phyloP scores from a whole-genome alignment of 2,797 vertebrate species.

The Crenuchus spilurus region DNA sequence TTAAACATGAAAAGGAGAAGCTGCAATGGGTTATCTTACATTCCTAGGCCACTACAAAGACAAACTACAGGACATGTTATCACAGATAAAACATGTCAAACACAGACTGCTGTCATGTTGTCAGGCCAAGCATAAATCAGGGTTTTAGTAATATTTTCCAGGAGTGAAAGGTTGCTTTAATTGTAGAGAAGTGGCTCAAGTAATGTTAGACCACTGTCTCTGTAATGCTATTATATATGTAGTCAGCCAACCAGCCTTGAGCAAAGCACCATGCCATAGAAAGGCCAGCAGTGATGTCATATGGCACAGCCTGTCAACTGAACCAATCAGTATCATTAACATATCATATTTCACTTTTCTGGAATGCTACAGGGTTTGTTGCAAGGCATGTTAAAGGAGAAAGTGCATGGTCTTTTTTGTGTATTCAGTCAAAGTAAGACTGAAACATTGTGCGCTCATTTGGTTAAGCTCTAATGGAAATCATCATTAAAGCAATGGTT shows the following conservation, averaged over 20 bases:
- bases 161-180: slow-evolving; percentile 44
- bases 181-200: slow-evolving; percentile 10
- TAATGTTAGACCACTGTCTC: slow-evolving; percentile 33
- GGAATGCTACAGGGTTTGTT: slow-evolving; percentile 33
- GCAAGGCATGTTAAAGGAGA: slow-evolving; percentile 20
- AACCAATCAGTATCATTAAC: slow-evolving; percentile 34
- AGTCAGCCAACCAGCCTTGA: slow-evolving; percentile 23
- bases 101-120: slow-evolving; percentile 20
- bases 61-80: slow-evolving; percentile 40
- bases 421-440: background rate
- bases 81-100: slow-evolving; percentile 12
- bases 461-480: slow-evolving; percentile 13
- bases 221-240: slow-evolving; percentile 33
- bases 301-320: slow-evolving; percentile 1
- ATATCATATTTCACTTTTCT: slow-evolving; percentile 37
- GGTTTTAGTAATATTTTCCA: slow-evolving; percentile 27
- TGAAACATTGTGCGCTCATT: background rate
- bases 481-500: background rate
- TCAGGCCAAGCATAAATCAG: slow-evolving; percentile 44
- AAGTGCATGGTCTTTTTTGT: background rate
- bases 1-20: background rate
- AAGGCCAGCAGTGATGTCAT: slow-evolving; percentile 31
- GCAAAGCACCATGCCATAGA: background rate
- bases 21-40: background rate
- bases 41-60: slow-evolving; percentile 34